Conservation (phyloP, 2,113 vertebrate species). For the Catharus fuscescens region DNA sequence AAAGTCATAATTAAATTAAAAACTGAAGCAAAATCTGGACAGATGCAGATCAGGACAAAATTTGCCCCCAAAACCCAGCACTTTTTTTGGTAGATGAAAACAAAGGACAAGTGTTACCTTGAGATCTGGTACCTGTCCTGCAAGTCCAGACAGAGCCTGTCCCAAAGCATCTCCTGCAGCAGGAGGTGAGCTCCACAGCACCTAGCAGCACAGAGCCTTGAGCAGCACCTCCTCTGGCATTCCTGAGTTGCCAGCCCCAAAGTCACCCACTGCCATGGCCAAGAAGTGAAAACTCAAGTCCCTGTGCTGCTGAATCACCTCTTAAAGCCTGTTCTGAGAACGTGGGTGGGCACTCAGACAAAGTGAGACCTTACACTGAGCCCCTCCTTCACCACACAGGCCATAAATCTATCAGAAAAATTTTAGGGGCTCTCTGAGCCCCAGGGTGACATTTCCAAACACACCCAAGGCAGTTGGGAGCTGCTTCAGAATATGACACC, state of each 20-base stretch:
- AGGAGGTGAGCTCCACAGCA: neutral
- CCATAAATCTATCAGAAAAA: neutral
- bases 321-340: neutral
- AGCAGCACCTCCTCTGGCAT: neutral
- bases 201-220: neutral
- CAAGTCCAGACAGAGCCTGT: neutral
- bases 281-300: neutral
- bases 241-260: rapidly evolving
- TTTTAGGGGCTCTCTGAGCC: neutral
- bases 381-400: neutral
- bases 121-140: neutral
- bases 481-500: neutral
- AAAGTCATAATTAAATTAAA: neutral
- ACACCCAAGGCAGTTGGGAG: neutral
- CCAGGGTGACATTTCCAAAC: neutral
- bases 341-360: neutral
- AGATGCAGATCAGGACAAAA: neutral
- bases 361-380: rapidly evolving
- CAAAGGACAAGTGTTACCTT: neutral
- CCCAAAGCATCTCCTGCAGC: neutral
- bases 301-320: neutral
- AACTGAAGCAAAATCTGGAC: neutral
- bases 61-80: neutral
- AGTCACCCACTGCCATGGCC: neutral
- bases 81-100: neutral